phyloP scores from a whole-genome alignment of 2,113 vertebrate genomes.

The Seriola quinqueradiata region DNA sequence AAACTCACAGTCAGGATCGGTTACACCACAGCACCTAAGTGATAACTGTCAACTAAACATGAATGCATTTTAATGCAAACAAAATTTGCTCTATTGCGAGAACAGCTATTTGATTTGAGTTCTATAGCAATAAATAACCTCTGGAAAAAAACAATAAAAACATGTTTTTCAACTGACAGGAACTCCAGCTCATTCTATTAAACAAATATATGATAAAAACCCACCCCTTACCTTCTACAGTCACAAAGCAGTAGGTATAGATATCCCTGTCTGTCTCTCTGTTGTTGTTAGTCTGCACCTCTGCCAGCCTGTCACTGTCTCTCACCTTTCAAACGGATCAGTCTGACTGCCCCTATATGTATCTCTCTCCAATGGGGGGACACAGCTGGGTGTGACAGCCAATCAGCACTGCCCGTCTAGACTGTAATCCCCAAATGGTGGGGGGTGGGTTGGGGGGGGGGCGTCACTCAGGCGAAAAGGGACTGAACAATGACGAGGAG shows the following conservation, averaged over 20 bases:
- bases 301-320: slow-evolving; percentile 56
- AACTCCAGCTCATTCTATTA: neutral
- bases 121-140: slow-evolving; percentile 6
- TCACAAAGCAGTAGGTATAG: slow-evolving; percentile 53
- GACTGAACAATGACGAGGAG: slow-evolving; percentile 74
- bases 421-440: slow-evolving; percentile 74
- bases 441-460: neutral
- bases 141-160: neutral
- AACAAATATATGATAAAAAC: neutral
- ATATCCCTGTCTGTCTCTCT: slow-evolving; percentile 62
- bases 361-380: slow-evolving; percentile 78
- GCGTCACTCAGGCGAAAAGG: slow-evolving; percentile 58
- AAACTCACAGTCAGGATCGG: neutral
- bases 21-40: neutral
- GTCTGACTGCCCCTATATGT: slow-evolving; percentile 77
- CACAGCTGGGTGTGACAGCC: slow-evolving; percentile 68
- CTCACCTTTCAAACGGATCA: slow-evolving; percentile 79
- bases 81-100: neutral
- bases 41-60: slow-evolving; percentile 10
- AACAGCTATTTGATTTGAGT: neutral
- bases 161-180: neutral
- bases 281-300: slow-evolving; percentile 62
- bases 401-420: slow-evolving; percentile 74
- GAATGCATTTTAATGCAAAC: neutral
- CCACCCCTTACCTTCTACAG: slow-evolving; percentile 81